Conservation (phyloP, 2,888 invertebrate genomes). For the Nomada goodeniana region DNA sequence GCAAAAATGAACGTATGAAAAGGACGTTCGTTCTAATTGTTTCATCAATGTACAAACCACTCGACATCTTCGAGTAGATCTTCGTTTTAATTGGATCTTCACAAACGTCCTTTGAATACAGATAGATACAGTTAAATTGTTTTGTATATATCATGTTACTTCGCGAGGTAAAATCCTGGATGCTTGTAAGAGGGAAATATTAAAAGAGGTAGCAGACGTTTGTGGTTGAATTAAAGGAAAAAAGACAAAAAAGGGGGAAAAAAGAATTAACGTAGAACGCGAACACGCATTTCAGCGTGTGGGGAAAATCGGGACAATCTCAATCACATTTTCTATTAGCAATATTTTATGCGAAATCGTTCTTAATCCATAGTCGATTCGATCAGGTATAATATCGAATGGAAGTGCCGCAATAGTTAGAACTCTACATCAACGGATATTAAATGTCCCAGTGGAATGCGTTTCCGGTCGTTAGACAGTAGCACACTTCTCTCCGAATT, state of each 20-base stretch:
- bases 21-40: constrained; percentile 31
- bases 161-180: constrained; percentile 51
- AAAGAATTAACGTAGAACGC: constrained; percentile 74
- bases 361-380: constrained; percentile 3
- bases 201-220: constrained; percentile 24
- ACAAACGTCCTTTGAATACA: constrained; percentile 37
- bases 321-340: constrained; percentile 23
- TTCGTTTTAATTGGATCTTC: constrained; percentile 1
- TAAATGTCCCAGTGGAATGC: constrained; percentile 73
- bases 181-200: constrained; percentile 28
- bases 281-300: constrained; percentile 76
- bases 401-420: neutral
- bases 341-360: constrained; percentile 20
- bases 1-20: constrained; percentile 56
- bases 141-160: constrained; percentile 42
- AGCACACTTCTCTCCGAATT: constrained; percentile 72
- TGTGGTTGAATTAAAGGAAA: constrained; percentile 2
- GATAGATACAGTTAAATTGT: constrained; percentile 29
- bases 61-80: neutral
- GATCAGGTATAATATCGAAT: constrained; percentile 1
- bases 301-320: constrained; percentile 33
- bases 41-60: neutral
- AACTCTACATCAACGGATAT: neutral
- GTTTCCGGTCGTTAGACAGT: constrained; percentile 72
- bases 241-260: constrained; percentile 42